Percentiles rank a stretch among this genome's conserved stretches.
phyloP scores from a whole-genome alignment of 2,113 vertebrate species.

The Hylia prasina region DNA sequence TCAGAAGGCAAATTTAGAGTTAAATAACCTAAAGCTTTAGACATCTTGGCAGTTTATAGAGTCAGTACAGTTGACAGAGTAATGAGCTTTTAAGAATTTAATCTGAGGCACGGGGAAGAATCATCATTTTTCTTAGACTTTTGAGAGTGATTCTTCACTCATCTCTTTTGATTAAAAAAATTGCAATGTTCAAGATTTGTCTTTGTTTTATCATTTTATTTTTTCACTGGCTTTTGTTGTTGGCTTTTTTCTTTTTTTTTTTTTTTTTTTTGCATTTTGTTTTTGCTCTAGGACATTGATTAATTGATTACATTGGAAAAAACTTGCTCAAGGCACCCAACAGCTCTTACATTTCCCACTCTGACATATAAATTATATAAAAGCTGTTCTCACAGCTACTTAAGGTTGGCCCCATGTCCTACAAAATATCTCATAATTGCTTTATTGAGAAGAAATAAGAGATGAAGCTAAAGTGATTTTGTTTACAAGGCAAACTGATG shows the following conservation, averaged over 20 bases:
- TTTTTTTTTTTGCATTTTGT: not conserved
- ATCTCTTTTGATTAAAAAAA: not conserved
- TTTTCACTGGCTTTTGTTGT: not conserved
- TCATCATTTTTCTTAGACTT: not conserved
- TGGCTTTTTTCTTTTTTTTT: not conserved
- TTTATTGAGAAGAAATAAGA: not conserved
- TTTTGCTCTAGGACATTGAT: not conserved
- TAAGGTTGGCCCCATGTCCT: not conserved
- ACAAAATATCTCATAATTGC: not conserved
- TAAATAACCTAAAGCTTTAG: not conserved
- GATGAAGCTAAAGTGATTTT: not conserved
- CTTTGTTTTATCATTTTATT: not conserved
- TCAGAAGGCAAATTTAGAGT: not conserved
- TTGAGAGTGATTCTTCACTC: not conserved
- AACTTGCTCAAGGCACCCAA: not conserved
- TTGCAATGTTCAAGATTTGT: not conserved
- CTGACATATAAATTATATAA: not conserved
- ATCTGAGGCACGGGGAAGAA: not conserved
- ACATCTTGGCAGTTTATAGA: not conserved
- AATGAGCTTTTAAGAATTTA: not conserved
- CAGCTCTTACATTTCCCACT: not conserved
- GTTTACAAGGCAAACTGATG: not conserved
- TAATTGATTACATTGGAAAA: not conserved
- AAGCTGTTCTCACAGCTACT: not conserved
- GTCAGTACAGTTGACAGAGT: not conserved